Base-by-base conservation (phyloP, 2,888 invertebrate genomes). In the Tricholauxania praeusta region DNA sequence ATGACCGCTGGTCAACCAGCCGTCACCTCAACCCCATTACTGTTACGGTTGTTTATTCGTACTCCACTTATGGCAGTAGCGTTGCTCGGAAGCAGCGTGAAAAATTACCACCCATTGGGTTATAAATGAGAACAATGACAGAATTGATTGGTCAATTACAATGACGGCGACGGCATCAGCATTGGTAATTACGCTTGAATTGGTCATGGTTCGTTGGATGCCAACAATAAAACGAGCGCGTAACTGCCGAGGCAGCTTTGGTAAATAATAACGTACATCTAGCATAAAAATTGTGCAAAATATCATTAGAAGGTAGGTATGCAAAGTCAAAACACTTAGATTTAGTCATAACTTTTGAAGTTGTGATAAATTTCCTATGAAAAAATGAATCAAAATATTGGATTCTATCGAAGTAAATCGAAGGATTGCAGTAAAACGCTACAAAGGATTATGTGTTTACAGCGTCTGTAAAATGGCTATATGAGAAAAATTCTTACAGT, bases 121-220 rank as follows among this genome's bases (percentile, higher is more conserved):
- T 77, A 84, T 82, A 84, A 84, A 84, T 84, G 80, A 78, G 82
- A 80, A 82, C 83, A 82, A 83, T 83, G 82, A 79, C 81, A 80
- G 82, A 83, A 87, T 87, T 87, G 86, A 87, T 87, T 87, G 87
- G 86, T 86, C 87, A 87, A 87, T 87, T 87, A 87, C 83, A 83
- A 81, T 80, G 80, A 14, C 65, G 65, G 48, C 65, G 60, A 22
- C 15, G 28, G 7, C 39, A 39, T 39, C 39, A 39, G 39, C 39
- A 39, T 39, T 39, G 39, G 39, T 10, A 39, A 39, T 39, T 32
- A 55, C 52, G 22, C 39, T 72, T 63, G 12, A 72, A 59, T 72
- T 74, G 76, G 78, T 79, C 75, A 82, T 79, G 83, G 82, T 81
- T 82, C 80, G 80, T 77, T 82, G 80, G 79, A 74, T 81, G 80